Evolutionary conservation across 2,888 invertebrate genomes (phyloP).

Genomic region (Sacculina carcini): DNA sequence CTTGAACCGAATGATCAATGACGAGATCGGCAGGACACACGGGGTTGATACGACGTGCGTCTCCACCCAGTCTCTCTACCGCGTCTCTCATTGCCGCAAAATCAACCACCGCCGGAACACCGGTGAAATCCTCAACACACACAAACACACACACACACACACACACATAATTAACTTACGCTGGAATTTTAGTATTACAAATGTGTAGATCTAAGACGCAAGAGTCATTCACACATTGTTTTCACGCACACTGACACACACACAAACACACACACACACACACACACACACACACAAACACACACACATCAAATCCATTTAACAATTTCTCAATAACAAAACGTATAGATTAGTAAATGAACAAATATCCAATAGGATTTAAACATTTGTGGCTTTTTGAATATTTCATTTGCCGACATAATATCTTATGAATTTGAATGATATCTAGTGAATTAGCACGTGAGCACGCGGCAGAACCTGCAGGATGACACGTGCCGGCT

Average conservation of each 20-base stretch:
- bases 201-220: too few relatives aligned
- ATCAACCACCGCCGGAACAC: slow-evolving; percentile 94
- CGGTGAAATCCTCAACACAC: slow-evolving; percentile 88
- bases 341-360: too few relatives aligned
- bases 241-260: too few relatives aligned
- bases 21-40: slow-evolving; percentile 91
- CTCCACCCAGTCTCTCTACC: slow-evolving; percentile 53
- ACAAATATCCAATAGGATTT: too few relatives aligned
- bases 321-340: too few relatives aligned
- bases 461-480: slow-evolving; percentile 35
- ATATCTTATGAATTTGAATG: neutral
- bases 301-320: too few relatives aligned
- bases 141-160: too few relatives aligned
- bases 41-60: slow-evolving; percentile 83
- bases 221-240: too few relatives aligned
- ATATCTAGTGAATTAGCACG: neutral
- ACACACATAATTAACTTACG: too few relatives aligned
- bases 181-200: neutral
- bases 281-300: too few relatives aligned
- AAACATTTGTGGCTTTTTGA: too few relatives aligned
- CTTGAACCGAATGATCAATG: slow-evolving; percentile 94
- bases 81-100: slow-evolving; percentile 97
- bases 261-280: too few relatives aligned
- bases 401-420: neutral
- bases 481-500: slow-evolving; percentile 79